Evolutionary conservation across 2,113 vertebrate species (phyloP).

Genomic region (Chitala chitala): DNA sequence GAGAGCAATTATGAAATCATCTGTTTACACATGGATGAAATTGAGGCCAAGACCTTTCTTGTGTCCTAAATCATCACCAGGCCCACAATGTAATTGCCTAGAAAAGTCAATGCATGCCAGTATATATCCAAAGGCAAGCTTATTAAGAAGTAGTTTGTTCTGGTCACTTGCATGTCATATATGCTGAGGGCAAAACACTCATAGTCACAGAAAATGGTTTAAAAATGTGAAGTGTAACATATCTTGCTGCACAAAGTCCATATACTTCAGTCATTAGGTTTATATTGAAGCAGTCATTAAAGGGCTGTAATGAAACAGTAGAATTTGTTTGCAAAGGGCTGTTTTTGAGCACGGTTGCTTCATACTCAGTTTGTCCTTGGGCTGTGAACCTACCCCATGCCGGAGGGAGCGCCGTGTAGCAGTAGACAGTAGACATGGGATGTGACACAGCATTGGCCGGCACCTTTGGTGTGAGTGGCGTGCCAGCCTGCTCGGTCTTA

Average conservation of each 20-base stretch:
- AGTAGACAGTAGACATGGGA: neutral
- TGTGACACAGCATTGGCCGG: neutral
- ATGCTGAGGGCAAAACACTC: neutral
- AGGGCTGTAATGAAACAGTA: neutral
- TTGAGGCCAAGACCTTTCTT: neutral
- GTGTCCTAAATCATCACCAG: neutral
- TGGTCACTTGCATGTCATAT: neutral
- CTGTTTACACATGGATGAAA: neutral
- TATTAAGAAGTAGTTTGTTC: neutral
- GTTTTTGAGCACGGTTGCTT: neutral
- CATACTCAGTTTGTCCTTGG: neutral
- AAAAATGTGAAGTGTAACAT: neutral
- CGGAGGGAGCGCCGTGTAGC: neutral
- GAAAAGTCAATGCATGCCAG: neutral
- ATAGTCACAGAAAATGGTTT: neutral
- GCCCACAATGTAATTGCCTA: neutral
- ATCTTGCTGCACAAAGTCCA: neutral
- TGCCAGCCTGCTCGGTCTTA: no score
- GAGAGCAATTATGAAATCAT: constrained; percentile 2
- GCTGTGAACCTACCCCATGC: neutral
- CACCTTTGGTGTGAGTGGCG: neutral
- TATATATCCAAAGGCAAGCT: neutral
- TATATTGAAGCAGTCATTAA: neutral
- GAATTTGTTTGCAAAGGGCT: neutral
- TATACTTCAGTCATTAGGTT: neutral